Percentiles rank a stretch among this genome's conserved stretches.
These are phyloP conservation scores for Perca schrenkii DNA, from an alignment of 2,113 vertebrate species.

Conservation along the genomic window DNA sequence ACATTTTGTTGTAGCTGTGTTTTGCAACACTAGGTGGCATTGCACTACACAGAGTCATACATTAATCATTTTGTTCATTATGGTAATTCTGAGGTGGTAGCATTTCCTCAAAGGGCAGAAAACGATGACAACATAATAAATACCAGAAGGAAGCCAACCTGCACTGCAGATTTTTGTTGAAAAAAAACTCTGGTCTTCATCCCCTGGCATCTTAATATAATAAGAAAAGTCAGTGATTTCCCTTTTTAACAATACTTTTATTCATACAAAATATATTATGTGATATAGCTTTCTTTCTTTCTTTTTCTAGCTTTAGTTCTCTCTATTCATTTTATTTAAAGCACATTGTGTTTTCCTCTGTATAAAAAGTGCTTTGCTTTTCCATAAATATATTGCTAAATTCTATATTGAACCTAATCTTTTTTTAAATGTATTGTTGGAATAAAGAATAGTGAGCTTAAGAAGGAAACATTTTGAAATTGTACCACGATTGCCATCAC, in stretches of 20 bases:
- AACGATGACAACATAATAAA: not conserved
- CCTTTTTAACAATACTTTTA: not conserved
- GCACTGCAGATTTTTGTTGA: not conserved
- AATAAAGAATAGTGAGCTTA: not conserved
- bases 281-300: not conserved
- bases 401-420: not conserved
- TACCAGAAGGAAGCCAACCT: not conserved
- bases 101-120: not conserved
- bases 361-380: not conserved
- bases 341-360: not conserved
- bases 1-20: slow-evolving; percentile 23
- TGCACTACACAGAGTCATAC: slow-evolving; percentile 25
- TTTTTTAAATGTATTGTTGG: not conserved
- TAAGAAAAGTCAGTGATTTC: not conserved
- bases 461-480: not conserved
- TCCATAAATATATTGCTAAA: not conserved
- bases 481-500: not conserved
- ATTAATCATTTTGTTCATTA: not conserved
- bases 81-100: not conserved
- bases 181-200: not conserved
- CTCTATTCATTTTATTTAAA: not conserved
- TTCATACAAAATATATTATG: not conserved
- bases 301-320: not conserved
- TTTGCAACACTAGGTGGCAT: slow-evolving; percentile 61
- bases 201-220: not conserved